A percentile compares a stretch with the other conserved stretches of the same genome.
Conservation (phyloP, 2,888 invertebrate genomes). For the Metacarcinus magister region DNA sequence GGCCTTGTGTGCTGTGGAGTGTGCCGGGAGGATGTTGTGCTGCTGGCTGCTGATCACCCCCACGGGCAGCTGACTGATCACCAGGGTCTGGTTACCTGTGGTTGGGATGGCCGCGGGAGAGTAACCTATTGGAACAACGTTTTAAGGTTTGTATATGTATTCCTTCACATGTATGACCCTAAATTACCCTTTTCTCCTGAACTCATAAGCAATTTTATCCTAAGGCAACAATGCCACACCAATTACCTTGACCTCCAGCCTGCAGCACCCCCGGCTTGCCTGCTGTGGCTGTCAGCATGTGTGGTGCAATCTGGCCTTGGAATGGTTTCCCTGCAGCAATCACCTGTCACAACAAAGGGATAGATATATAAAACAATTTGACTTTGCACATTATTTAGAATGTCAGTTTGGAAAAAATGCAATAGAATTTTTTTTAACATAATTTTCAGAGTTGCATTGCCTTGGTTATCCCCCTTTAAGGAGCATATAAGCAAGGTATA, state of each 20-base stretch:
- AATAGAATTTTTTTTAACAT: background rate
- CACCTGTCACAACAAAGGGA: slow-evolving; percentile 68
- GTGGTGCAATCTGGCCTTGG: slow-evolving; percentile 77
- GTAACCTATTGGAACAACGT: slow-evolving; percentile 76
- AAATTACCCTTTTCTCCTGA: slow-evolving; percentile 56
- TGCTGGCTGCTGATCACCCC: slow-evolving; percentile 80
- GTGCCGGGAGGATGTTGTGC: slow-evolving; percentile 80
- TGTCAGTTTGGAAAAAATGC: background rate
- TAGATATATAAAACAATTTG: background rate
- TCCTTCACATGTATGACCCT: background rate
- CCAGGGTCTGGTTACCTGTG: slow-evolving; percentile 78
- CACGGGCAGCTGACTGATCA: slow-evolving; percentile 77
- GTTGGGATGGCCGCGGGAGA: slow-evolving; percentile 78
- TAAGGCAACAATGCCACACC: background rate
- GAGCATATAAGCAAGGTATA: no score
- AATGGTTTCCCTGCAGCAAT: slow-evolving; percentile 81
- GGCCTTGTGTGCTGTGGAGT: slow-evolving; percentile 75
- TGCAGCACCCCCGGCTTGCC: slow-evolving; percentile 80
- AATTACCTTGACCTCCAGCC: slow-evolving; percentile 75
- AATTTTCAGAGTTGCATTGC: background rate
- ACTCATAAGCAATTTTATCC: background rate
- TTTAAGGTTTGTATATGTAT: slow-evolving; percentile 47
- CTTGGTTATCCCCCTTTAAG: no score
- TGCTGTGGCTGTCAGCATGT: slow-evolving; percentile 79
- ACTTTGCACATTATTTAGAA: background rate